Conservation (phyloP, 2,797 vertebrate species). For the Acanthurus leucopareius region DNA sequence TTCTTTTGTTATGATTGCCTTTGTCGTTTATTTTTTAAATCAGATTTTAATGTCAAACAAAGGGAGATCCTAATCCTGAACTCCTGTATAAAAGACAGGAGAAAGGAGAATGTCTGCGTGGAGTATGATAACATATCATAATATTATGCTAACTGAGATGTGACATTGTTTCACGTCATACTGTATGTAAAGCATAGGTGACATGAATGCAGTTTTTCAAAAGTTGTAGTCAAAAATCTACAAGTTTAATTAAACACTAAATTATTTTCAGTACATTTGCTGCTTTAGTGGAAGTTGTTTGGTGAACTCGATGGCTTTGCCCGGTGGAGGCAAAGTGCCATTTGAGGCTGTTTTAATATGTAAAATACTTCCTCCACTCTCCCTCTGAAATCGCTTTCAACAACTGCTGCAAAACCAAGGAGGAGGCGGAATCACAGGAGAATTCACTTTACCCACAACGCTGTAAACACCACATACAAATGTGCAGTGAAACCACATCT, state of each 20-base stretch:
- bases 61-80: not conserved
- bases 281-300: slow-evolving; percentile 6
- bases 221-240: not conserved
- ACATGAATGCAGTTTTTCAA: not conserved
- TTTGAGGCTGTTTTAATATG: slow-evolving; percentile 67
- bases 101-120: not conserved
- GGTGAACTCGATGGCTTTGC: slow-evolving; percentile 57
- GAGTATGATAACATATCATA: not conserved
- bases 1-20: too few relatives aligned
- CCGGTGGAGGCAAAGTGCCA: slow-evolving; percentile 38
- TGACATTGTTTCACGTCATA: slow-evolving; percentile 2
- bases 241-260: slow-evolving; percentile 38
- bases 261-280: slow-evolving; percentile 6
- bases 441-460: slow-evolving; percentile 44
- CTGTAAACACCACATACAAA: slow-evolving; percentile 64
- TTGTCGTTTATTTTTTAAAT: too few relatives aligned
- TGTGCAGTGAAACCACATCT: slow-evolving; percentile 54
- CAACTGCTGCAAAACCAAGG: slow-evolving; percentile 59
- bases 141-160: slow-evolving; percentile 4
- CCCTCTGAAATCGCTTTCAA: slow-evolving; percentile 65
- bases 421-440: slow-evolving; percentile 59
- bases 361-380: slow-evolving; percentile 65
- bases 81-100: not conserved
- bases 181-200: not conserved
- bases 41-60: too few relatives aligned